Conservation (phyloP, 1,140 invertebrate species). For the Tetraneura akinire region DNA sequence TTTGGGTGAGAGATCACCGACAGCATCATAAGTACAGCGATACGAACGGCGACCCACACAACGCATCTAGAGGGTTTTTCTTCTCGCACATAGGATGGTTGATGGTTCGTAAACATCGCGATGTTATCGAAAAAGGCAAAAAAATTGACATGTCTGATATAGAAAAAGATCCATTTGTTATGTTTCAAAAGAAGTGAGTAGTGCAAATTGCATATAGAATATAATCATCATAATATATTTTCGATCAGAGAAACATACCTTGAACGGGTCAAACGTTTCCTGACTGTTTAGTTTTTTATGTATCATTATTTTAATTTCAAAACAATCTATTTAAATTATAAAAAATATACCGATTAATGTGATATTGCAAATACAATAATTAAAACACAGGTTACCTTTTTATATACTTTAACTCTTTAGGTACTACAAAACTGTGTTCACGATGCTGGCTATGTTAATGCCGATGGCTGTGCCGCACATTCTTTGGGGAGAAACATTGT, state of each 20-base stretch:
- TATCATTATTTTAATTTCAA: no score
- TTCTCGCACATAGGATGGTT: slow-evolving; percentile 72
- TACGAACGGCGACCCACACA: slow-evolving; percentile 70
- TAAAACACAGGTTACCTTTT: not conserved
- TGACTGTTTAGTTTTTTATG: no score
- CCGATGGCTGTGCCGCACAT: slow-evolving; percentile 64
- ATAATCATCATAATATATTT: no score
- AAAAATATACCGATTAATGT: no score
- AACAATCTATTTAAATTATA: no score
- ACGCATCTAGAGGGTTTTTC: slow-evolving; percentile 68
- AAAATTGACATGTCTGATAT: slow-evolving; percentile 74
- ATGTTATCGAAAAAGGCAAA: slow-evolving; percentile 69
- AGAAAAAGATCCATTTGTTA: slow-evolving; percentile 70
- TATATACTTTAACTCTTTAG: slow-evolving; percentile 60
- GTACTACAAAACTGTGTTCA: slow-evolving; percentile 70
- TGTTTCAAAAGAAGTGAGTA: slow-evolving; percentile 70
- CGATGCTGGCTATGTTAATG: slow-evolving; percentile 67
- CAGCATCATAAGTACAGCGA: slow-evolving; percentile 71
- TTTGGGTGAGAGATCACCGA: slow-evolving; percentile 67
- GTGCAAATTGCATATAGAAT: not conserved
- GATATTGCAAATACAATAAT: no score
- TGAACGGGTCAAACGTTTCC: no score
- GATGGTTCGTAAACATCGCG: slow-evolving; percentile 67
- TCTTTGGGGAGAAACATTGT: slow-evolving; percentile 64
- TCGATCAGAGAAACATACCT: no score